These are phyloP conservation scores for Tetramorium alpestre DNA, from an alignment of 1,140 invertebrate genomes.

Conservation along the genomic window DNA sequence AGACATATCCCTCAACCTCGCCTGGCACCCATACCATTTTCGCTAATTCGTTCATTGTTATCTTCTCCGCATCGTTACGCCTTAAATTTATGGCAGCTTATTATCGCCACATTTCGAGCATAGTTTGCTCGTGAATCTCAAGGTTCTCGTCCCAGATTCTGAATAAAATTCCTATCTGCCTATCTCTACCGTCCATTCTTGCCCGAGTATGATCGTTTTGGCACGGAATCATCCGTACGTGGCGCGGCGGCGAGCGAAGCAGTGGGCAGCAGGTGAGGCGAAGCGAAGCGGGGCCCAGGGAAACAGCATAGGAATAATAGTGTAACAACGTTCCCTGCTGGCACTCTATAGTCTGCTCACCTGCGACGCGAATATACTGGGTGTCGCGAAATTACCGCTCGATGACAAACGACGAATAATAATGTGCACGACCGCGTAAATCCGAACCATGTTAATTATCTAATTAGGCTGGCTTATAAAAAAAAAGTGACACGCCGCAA, in stretches of 20 bases:
- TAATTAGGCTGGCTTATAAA: neutral
- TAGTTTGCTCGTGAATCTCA: neutral
- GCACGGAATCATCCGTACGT: constrained; percentile 50
- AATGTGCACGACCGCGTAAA: too few species aligned
- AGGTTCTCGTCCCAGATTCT: constrained; percentile 30
- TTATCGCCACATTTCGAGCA: neutral
- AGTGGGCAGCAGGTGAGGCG: constrained; percentile 73
- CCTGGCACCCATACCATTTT: neutral
- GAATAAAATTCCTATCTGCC: constrained; percentile 38
- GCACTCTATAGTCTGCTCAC: constrained; percentile 79
- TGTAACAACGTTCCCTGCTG: constrained; percentile 80
- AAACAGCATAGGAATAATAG: constrained; percentile 80
- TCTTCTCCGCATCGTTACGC: neutral
- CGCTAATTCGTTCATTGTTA: constrained; percentile 21
- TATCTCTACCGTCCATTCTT: constrained; percentile 26
- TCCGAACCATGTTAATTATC: neutral
- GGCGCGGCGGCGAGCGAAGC: constrained; percentile 51
- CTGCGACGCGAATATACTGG: constrained; percentile 76
- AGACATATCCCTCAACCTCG: neutral
- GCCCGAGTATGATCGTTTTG: constrained; percentile 44
- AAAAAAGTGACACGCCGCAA: neutral
- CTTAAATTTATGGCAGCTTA: constrained; percentile 5
- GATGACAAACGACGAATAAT: neutral
- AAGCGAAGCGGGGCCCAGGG: constrained; percentile 76
- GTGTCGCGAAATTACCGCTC: constrained; percentile 67